phyloP scores from a whole-genome alignment of 2,888 invertebrate genomes.

The Limenitis camilla region DNA sequence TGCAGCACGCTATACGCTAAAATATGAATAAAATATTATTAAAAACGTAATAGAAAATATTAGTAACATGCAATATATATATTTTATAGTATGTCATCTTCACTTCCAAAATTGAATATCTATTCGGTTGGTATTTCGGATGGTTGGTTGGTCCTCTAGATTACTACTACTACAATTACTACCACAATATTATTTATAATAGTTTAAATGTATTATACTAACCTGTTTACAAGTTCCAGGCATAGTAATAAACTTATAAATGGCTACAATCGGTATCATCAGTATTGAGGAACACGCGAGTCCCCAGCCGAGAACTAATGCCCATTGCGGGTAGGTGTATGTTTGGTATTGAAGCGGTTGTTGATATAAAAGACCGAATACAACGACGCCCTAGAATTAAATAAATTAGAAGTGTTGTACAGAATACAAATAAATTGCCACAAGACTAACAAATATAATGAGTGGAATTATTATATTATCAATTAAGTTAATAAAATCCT shows the following conservation, averaged over 20 bases:
- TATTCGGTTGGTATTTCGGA: too few relatives aligned
- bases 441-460: too few relatives aligned
- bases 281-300: slow-evolving; percentile 82
- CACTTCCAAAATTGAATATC: too few relatives aligned
- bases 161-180: background rate
- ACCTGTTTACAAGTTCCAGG: slow-evolving; percentile 81
- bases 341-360: slow-evolving; percentile 79
- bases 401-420: background rate
- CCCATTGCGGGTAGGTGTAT: slow-evolving; percentile 82
- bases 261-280: slow-evolving; percentile 81
- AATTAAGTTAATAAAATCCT: slow-evolving; percentile 39
- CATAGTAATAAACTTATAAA: slow-evolving; percentile 77
- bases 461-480: too few relatives aligned
- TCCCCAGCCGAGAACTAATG: slow-evolving; percentile 81
- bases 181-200: background rate
- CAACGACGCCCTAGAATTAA: slow-evolving; percentile 75
- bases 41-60: background rate
- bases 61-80: background rate
- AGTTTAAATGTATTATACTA: background rate
- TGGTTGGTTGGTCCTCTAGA: too few relatives aligned
- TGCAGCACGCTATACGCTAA: slow-evolving; percentile 78
- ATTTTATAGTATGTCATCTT: too few relatives aligned
- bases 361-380: slow-evolving; percentile 78
- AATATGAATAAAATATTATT: slow-evolving; percentile 15
- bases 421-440: too few relatives aligned